Percentiles rank a stretch among this genome's conserved stretches.
Conservation (phyloP, 2,797 vertebrate genomes). For the Enteromius treurensis region DNA sequence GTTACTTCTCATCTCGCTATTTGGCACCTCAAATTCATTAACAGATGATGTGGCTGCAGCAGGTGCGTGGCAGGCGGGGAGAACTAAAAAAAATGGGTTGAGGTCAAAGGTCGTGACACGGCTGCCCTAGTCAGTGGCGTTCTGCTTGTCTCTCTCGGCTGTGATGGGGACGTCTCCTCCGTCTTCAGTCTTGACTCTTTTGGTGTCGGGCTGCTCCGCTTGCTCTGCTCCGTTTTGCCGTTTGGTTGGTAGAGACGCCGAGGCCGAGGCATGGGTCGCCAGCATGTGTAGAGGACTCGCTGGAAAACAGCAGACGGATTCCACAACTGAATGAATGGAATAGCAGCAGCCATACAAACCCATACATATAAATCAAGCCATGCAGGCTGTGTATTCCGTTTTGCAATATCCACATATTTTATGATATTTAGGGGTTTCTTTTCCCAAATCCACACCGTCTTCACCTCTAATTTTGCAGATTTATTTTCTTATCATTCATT, state of each 20-base stretch:
- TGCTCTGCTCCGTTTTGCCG: slow-evolving; percentile 86
- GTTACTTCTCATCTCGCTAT: slow-evolving; percentile 75
- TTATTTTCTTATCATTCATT: too few relatives aligned
- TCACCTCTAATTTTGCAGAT: too few relatives aligned
- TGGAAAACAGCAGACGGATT: slow-evolving; percentile 71
- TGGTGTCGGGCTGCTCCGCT: slow-evolving; percentile 84
- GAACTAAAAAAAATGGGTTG: slow-evolving; percentile 53
- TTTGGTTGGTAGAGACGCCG: slow-evolving; percentile 92
- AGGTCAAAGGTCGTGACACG: slow-evolving; percentile 62
- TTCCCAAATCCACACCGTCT: neutral
- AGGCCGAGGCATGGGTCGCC: slow-evolving; percentile 93
- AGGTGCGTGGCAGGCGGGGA: slow-evolving; percentile 36
- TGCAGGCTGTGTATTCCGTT: too few relatives aligned
- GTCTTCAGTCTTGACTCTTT: slow-evolving; percentile 84
- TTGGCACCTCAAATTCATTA: slow-evolving; percentile 89
- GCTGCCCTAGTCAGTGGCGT: slow-evolving; percentile 78
- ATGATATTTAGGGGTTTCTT: neutral
- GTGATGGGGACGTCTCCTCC: slow-evolving; percentile 52
- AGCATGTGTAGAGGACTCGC: slow-evolving; percentile 93
- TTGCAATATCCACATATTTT: neutral
- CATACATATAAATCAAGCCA: too few relatives aligned
- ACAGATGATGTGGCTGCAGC: slow-evolving; percentile 55
- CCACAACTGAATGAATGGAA: too few relatives aligned
- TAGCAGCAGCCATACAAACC: too few relatives aligned
- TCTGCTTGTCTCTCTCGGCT: slow-evolving; percentile 73